phyloP scores from a whole-genome alignment of 2,797 vertebrate genomes.

The Coracias cyanogaster region DNA sequence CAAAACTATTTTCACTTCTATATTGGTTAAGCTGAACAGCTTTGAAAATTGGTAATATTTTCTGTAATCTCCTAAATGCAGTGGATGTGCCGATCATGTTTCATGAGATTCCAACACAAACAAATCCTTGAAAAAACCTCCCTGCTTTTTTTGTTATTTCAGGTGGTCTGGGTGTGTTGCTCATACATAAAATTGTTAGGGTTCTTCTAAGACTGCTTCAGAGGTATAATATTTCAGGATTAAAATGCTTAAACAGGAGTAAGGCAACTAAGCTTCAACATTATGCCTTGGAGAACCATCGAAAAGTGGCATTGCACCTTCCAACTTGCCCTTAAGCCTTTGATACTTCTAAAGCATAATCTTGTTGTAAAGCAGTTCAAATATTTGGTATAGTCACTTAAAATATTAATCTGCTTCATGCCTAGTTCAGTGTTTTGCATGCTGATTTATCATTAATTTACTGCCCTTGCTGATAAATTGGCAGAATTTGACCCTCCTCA shows the following conservation, averaged over 20 bases:
- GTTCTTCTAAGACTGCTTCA: constrained; percentile 68
- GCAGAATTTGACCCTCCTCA: background rate
- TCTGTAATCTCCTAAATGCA: constrained; percentile 14
- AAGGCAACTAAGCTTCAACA: constrained; percentile 27
- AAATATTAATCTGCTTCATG: background rate
- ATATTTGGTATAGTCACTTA: background rate
- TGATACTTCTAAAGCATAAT: background rate
- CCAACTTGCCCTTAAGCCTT: background rate
- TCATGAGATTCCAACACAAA: constrained; percentile 74
- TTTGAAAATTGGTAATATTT: constrained; percentile 61
- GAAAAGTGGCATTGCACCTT: constrained; percentile 19
- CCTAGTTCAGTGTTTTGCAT: background rate
- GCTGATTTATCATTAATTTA: background rate
- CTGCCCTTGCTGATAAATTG: background rate
- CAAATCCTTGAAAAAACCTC: constrained; percentile 21
- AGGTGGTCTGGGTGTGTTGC: constrained; percentile 76
- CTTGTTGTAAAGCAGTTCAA: background rate
- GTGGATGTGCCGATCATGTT: constrained; percentile 59
- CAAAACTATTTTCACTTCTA: constrained; percentile 19
- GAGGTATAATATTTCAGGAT: constrained; percentile 68
- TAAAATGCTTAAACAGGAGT: constrained; percentile 69
- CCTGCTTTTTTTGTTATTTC: constrained; percentile 74
- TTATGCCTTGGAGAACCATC: constrained; percentile 34
- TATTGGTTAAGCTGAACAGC: constrained; percentile 44
- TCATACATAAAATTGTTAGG: constrained; percentile 63